Evolutionary conservation across 2,797 vertebrate species (phyloP).

Genomic region (Epinephelus awoara): DNA sequence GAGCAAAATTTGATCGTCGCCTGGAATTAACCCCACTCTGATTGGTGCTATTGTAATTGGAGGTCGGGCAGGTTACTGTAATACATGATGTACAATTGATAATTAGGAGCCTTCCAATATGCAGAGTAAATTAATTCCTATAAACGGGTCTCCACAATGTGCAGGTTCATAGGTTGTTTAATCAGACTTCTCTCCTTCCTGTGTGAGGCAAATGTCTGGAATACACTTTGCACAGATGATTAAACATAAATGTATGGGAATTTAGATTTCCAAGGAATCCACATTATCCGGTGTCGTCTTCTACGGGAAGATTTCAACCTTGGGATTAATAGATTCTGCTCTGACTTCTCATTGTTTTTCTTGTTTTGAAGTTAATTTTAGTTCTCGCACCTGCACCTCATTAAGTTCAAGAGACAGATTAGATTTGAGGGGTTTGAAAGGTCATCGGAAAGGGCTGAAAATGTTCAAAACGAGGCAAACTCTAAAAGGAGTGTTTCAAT

Average conservation of each 20-base stretch:
- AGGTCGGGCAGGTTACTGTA: slow-evolving; percentile 73
- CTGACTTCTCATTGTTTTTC: not conserved
- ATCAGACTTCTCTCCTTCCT: slow-evolving; percentile 58
- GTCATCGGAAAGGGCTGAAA: too few relatives aligned
- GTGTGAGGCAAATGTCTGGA: slow-evolving; percentile 42
- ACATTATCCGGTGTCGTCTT: not conserved
- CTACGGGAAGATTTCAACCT: not conserved
- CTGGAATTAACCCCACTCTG: slow-evolving; percentile 79
- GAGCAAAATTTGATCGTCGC: slow-evolving; percentile 73
- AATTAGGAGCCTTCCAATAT: slow-evolving; percentile 74
- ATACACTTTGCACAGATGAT: slow-evolving; percentile 54
- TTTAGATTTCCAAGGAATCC: slow-evolving; percentile 39
- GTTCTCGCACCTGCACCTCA: not conserved
- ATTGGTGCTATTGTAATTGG: slow-evolving; percentile 80
- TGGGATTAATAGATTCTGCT: not conserved
- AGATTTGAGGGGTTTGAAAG: too few relatives aligned
- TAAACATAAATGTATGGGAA: slow-evolving; percentile 56
- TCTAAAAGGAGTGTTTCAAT: too few relatives aligned
- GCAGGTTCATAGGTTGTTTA: slow-evolving; percentile 71
- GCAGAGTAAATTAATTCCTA: slow-evolving; percentile 72
- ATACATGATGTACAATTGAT: slow-evolving; percentile 80
- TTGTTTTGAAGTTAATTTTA: not conserved
- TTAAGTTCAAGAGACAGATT: too few relatives aligned
- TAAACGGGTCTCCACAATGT: slow-evolving; percentile 59
- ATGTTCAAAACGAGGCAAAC: too few relatives aligned